A percentile compares a stretch with the other conserved stretches of the same genome.
Conservation (phyloP, 1,140 invertebrate species). For the Andricus grossulariae region DNA sequence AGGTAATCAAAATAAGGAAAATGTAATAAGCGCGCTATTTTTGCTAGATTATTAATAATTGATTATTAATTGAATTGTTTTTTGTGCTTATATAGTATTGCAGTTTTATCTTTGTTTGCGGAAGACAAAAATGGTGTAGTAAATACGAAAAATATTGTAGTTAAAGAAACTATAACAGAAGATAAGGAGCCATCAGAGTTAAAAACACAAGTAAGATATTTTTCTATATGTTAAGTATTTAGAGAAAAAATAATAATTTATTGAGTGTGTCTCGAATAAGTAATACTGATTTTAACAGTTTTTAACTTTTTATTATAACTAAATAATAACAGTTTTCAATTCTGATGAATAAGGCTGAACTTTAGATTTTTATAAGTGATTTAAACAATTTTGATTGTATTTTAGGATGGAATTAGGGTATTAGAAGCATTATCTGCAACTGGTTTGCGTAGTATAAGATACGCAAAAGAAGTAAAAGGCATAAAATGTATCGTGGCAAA, state of each 20-base stretch:
- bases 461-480: constrained; percentile 94
- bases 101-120: constrained; percentile 71
- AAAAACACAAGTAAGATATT: constrained; percentile 19
- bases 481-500: constrained; percentile 93
- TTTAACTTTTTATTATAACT: no score
- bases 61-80: constrained; percentile 30
- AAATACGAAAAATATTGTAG: constrained; percentile 51
- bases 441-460: constrained; percentile 95
- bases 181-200: constrained; percentile 7
- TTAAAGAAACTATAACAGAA: constrained; percentile 33
- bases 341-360: constrained; percentile 1
- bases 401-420: constrained; percentile 81
- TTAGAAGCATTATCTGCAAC: constrained; percentile 97
- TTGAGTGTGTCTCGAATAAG: no score
- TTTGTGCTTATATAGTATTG: constrained; percentile 66
- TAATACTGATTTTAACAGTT: no score
- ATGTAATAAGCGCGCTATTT: no score
- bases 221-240: constrained; percentile 6
- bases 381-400: constrained; percentile 38
- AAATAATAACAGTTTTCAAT: constrained; percentile 11
- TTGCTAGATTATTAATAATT: background rate
- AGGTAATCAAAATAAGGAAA: no score
- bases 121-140: constrained; percentile 52
- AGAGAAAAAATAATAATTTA: background rate
- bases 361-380: background rate